Evolutionary conservation across 2,888 invertebrate genomes (phyloP), one percentile per base, ranked within the genome.

Genomic region (Silvanus unidentatus): DNA sequence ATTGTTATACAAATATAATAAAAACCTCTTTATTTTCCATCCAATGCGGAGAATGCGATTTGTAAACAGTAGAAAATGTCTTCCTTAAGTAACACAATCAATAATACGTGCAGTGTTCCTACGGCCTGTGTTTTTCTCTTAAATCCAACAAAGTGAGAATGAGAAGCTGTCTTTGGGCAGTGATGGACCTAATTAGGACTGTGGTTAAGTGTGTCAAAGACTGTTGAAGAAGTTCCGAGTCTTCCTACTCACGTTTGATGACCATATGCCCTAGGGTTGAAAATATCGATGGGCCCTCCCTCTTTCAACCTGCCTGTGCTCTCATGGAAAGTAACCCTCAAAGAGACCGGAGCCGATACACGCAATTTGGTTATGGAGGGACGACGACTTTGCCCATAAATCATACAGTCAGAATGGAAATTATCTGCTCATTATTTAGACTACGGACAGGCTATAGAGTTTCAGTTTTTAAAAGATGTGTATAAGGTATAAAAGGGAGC

Each of bases 341-440:
- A 32, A 12, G 8, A 28, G 44, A 48, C 48, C 44, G 42, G 36
- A 41, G 38, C 22, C 22, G 22, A 22, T 22, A 22, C 48, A 52
- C 47, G 51, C 49, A 53, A 53, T 51, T 49, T 47, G 45, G 47
- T 51, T 51, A 53, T 51, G 22, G 8, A 22, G 8, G 22, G 8
- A 8, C 3, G 22, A 22, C 22, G 32, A 32, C 45, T 39, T 45
- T 37, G 45, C 43, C 44, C 54, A 52, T 54, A 54, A 52, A 52
- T 54, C 52, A 52, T 32, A 32, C n/a, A 37, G 15, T 37, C 37
- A 37, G 37, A 37, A 37, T 16, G 15, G 37, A 37, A 37, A 37
- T 37, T 37, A 37, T 37, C 37, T 37, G n/a, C 37, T 37, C 37
- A 13, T 37, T 37, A 37, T 37, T 16, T 37, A 37, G 32, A 32